Conservation (phyloP, 2,888 invertebrate genomes). For the Apamea monoglypha region DNA sequence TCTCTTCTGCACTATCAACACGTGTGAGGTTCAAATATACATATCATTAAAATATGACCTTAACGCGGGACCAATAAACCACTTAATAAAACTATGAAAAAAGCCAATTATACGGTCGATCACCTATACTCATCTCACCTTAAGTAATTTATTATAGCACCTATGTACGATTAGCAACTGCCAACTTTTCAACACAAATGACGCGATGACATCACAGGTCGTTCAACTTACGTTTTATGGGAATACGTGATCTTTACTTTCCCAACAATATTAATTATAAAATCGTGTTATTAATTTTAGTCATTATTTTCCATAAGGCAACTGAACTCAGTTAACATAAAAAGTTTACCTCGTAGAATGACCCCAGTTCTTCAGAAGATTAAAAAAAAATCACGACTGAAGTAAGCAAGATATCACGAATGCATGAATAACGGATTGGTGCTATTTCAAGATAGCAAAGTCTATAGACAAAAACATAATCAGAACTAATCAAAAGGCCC, state of each 20-base stretch:
- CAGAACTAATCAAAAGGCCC: background rate
- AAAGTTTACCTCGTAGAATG: conserved; percentile 16
- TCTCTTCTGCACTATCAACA: conserved; percentile 2
- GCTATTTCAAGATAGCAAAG: background rate
- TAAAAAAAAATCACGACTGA: background rate
- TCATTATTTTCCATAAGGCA: conserved; percentile 54
- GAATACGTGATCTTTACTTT: conserved; percentile 56
- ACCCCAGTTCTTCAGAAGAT: background rate
- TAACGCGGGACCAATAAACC: conserved; percentile 26
- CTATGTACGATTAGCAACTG: background rate
- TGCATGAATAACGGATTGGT: background rate
- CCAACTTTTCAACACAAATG: conserved; percentile 10
- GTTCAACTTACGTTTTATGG: conserved; percentile 70
- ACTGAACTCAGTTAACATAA: conserved; percentile 59
- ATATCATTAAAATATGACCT: conserved; percentile 19
- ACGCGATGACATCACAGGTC: conserved; percentile 57
- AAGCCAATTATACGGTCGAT: conserved; percentile 65
- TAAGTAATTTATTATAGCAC: conserved; percentile 15
- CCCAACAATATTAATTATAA: conserved; percentile 65
- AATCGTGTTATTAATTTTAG: conserved; percentile 53
- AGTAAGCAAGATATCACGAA: conserved; percentile 1
- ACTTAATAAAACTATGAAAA: conserved; percentile 43
- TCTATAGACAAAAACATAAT: background rate
- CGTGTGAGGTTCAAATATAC: background rate
- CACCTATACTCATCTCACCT: conserved; percentile 47